These are phyloP conservation scores for Bradypodion pumilum DNA, from an alignment of 2,797 vertebrate species.

Conservation along the genomic window DNA sequence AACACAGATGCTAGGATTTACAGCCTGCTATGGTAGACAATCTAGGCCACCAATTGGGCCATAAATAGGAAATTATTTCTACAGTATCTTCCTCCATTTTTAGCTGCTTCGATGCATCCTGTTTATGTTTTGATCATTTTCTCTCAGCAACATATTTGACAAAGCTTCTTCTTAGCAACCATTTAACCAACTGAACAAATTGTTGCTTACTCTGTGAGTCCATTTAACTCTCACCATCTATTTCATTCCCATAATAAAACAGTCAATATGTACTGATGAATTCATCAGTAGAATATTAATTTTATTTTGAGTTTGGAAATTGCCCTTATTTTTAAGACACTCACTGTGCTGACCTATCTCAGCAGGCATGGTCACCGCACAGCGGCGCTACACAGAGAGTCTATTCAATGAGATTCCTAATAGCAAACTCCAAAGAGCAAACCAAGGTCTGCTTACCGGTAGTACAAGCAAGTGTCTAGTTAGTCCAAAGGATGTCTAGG, in stretches of 20 bases:
- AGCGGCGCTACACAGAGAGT: too few relatives aligned
- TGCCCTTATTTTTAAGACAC: neutral
- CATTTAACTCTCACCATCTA: neutral
- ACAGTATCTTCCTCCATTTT: conserved; percentile 14
- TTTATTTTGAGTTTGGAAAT: neutral
- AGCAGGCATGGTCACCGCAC: too few relatives aligned
- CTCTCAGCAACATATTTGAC: conserved; percentile 1
- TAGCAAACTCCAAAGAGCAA: too few relatives aligned
- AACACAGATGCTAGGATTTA: neutral
- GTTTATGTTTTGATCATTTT: conserved; percentile 35
- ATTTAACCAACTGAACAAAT: neutral
- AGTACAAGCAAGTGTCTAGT: too few relatives aligned
- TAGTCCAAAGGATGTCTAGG: too few relatives aligned
- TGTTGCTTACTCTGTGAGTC: conserved; percentile 12
- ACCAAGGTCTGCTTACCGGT: too few relatives aligned
- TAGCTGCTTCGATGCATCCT: conserved; percentile 25
- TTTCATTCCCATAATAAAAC: neutral
- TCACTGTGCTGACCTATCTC: too few relatives aligned
- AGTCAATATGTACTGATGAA: neutral
- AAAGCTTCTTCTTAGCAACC: neutral
- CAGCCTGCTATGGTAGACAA: neutral
- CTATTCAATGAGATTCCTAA: too few relatives aligned
- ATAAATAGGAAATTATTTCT: conserved; percentile 20
- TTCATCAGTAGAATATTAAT: neutral
- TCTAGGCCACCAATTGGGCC: neutral